Evolutionary conservation across 2,113 vertebrate species (phyloP), one percentile per base, ranked within the genome.

Genomic region (Hippocampus guttulatus): DNA sequence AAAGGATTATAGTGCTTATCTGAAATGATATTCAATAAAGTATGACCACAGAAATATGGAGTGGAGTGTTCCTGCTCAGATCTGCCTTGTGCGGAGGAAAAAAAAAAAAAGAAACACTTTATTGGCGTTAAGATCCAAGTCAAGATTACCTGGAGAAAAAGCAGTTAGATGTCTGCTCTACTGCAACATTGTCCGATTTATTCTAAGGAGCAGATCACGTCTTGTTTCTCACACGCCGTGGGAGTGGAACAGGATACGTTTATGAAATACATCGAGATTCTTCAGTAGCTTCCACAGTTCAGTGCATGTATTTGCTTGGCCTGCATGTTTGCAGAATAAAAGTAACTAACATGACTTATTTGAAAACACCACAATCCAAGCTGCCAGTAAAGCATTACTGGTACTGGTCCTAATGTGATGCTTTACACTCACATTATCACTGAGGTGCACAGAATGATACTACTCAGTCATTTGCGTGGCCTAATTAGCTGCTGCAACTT

Each of bases 11-110:
- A 86, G 85, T 81, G 85, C 91, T 93, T 93, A 93, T 93, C 92
- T 93, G 82, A 93, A 93, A 92, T 93, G 90, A 93, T 93, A 93
- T 92, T 93, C 92, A 93, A 93, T 93, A 93, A 92, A 91, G 88
- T 92, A 92, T 89, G 90, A 90, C 90, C 77, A 76, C 84, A 85
- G 87, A 92, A 92, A 91, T 88, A 90, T 74, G 81, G 84, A 80
- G 88, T 88, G 88, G 89, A 93, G 90, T 90, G 90, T 87, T 88
- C 82, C 81, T 81, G 80, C 84, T 89, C 79, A 84, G 86, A 89
- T 87, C 81, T 84, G 87, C 81, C 83, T 88, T 87, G 87, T 78
- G 82, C 87, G 85, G 79, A 71, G 85, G 76, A 52, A 77, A 73
- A 81, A 80, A 81, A 80, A 83, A 76, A 68, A 77, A 73, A 78